Evolutionary conservation across 1,140 invertebrate species (phyloP).

Genomic region (Leptinotarsa undecemlineata): DNA sequence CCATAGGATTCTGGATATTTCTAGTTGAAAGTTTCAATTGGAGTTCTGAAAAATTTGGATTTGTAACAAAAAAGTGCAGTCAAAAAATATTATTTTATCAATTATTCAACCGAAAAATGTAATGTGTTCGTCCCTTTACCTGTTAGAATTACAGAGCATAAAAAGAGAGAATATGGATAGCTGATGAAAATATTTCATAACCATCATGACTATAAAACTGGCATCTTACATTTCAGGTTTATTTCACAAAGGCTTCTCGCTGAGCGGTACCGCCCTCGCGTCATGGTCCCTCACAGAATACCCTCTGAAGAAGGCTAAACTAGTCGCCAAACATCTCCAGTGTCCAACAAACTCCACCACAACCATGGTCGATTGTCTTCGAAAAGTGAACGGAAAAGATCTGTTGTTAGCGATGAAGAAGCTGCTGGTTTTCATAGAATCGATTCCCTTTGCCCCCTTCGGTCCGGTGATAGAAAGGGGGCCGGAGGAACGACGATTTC

Average conservation of each 20-base stretch:
- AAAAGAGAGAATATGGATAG: no score
- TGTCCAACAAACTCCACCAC: conserved; percentile 64
- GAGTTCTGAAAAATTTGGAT: no score
- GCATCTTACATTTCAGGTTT: conserved; percentile 55
- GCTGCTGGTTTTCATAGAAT: conserved; percentile 29
- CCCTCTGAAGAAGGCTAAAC: conserved; percentile 67
- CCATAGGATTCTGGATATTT: no score
- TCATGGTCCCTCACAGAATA: conserved; percentile 73
- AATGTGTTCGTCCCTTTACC: no score
- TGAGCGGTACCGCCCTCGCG: conserved; percentile 74
- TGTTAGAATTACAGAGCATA: no score
- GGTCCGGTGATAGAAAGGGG: conserved; percentile 47
- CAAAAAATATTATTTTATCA: no score
- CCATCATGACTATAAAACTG: no score
- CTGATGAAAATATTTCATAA: no score
- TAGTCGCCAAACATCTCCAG: conserved; percentile 68
- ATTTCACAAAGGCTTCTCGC: conserved; percentile 72
- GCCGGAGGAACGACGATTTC: conserved; percentile 56
- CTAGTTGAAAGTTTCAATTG: no score
- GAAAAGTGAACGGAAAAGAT: conserved; percentile 35
- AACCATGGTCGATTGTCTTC: conserved; percentile 73
- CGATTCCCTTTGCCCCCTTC: conserved; percentile 48
- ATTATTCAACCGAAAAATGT: no score
- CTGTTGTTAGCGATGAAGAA: conserved; percentile 27
- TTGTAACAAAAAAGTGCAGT: no score